phyloP scores from a whole-genome alignment of 2,113 vertebrate species.

The Sinocyclocheilus grahami region DNA sequence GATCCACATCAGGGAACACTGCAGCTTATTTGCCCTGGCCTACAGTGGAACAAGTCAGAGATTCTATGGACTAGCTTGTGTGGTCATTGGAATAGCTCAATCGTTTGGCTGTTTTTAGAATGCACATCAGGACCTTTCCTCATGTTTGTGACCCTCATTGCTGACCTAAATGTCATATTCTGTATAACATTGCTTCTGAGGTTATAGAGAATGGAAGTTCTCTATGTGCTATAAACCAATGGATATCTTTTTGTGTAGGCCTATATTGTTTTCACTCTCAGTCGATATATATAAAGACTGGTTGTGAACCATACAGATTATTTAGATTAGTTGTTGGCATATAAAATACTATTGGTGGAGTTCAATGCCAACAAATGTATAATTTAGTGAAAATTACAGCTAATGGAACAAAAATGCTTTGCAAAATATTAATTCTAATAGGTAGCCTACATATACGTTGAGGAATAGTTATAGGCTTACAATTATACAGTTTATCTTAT shows the following conservation, averaged over 20 bases:
- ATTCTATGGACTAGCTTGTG: neutral
- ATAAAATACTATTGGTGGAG: neutral
- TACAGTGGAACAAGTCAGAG: neutral
- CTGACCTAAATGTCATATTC: neutral
- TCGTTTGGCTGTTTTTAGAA: neutral
- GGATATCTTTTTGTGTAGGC: neutral
- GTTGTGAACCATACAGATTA: neutral
- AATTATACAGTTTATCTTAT: neutral
- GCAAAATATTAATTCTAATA: neutral
- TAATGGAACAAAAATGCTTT: neutral
- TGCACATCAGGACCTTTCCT: neutral
- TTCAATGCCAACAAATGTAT: neutral
- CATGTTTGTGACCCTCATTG: neutral
- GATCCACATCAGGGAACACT: neutral
- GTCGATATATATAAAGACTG: neutral
- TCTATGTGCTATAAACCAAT: neutral
- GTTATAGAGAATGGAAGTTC: neutral
- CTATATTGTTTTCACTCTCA: neutral
- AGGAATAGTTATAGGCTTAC: neutral
- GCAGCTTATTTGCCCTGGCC: conserved; percentile 12
- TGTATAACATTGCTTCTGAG: neutral
- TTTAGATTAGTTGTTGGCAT: neutral
- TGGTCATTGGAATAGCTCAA: neutral
- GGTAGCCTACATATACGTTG: neutral
- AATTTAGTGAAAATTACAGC: neutral